Conservation (phyloP, 2,113 vertebrate species). For the Anthoscopus minutus region DNA sequence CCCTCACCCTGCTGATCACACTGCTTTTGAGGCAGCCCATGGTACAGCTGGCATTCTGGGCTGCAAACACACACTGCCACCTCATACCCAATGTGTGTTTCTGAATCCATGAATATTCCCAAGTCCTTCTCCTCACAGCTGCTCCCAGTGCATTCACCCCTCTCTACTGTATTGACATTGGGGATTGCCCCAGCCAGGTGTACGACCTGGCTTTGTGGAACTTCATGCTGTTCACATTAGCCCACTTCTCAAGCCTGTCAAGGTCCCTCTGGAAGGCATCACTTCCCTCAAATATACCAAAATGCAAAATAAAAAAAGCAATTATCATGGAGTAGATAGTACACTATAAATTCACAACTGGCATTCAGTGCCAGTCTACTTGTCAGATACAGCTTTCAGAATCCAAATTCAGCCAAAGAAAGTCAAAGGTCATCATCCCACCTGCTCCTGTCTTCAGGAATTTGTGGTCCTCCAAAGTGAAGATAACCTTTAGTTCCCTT, state of each 20-base stretch:
- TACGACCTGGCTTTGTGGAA: neutral
- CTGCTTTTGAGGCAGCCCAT: neutral
- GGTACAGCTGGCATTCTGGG: neutral
- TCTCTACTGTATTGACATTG: neutral
- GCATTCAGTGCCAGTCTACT: neutral
- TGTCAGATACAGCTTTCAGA: neutral
- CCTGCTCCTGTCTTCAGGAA: neutral
- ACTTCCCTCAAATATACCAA: neutral
- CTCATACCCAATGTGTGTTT: neutral
- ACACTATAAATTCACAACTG: neutral
- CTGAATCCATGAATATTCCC: neutral
- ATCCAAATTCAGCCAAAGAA: neutral
- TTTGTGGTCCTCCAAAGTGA: neutral
- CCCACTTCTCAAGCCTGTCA: neutral
- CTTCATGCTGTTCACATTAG: neutral
- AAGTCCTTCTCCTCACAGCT: neutral
- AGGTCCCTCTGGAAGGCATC: neutral
- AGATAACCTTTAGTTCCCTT: neutral
- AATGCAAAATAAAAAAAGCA: neutral
- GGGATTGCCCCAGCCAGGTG: fast-evolving
- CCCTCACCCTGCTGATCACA: fast-evolving
- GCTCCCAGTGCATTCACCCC: neutral
- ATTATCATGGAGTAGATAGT: neutral
- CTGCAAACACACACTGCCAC: neutral
- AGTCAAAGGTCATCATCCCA: neutral